Percentiles rank a stretch among this genome's conserved stretches.
Conservation (phyloP, 1,140 invertebrate species). For the Drosophila trapezifrons region DNA sequence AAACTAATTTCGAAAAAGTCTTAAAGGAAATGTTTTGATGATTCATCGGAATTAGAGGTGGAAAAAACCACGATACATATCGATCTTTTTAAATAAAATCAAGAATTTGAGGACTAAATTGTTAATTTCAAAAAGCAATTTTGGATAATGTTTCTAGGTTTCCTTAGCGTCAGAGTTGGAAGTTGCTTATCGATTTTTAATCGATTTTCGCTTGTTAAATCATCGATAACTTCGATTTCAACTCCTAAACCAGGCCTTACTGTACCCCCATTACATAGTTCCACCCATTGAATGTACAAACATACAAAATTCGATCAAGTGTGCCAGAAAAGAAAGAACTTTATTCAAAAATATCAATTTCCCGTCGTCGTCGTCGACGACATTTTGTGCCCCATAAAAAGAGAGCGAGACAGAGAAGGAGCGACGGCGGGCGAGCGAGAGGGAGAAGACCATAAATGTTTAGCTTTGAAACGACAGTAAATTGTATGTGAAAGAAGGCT, state of each 20-base stretch:
- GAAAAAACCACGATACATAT: too few species aligned
- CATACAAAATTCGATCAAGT: slow-evolving; percentile 33
- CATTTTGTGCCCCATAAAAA: slow-evolving; percentile 70
- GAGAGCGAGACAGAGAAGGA: slow-evolving; percentile 7
- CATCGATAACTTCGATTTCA: neutral
- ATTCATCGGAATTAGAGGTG: neutral
- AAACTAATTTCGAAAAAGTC: neutral
- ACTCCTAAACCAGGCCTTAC: neutral
- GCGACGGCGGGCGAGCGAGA: neutral
- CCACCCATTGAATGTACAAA: neutral
- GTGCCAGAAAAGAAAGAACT: slow-evolving; percentile 63
- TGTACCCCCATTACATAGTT: slow-evolving; percentile 1
- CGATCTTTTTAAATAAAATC: too few species aligned
- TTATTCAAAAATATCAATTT: slow-evolving; percentile 75
- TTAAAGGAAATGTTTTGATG: neutral
- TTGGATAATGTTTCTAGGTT: neutral
- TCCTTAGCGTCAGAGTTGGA: too few species aligned
- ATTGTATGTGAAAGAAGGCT: slow-evolving; percentile 83
- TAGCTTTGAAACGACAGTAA: slow-evolving; percentile 78
- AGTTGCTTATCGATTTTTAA: neutral
- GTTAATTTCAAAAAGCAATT: neutral
- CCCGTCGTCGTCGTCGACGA: slow-evolving; percentile 72
- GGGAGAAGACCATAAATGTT: slow-evolving; percentile 56
- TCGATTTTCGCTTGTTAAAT: neutral
- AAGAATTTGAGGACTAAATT: neutral